Evolutionary conservation across 2,797 vertebrate genomes (phyloP).

Genomic region (Macropus fuliginosus): DNA sequence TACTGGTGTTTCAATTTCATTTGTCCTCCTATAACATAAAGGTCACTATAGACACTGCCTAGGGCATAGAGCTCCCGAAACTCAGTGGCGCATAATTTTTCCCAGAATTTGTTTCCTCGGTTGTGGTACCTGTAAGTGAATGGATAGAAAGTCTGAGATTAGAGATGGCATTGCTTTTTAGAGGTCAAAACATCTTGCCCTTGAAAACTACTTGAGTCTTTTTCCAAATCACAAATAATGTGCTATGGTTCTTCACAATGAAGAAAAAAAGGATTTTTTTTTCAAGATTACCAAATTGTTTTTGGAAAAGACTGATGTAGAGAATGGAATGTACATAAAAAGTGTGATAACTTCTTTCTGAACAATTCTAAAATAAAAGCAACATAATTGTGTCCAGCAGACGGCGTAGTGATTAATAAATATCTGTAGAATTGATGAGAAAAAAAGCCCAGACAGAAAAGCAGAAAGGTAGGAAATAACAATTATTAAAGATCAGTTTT

Average conservation of each 20-base stretch:
- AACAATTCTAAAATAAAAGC: slow-evolving; percentile 41
- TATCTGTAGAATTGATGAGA: not conserved
- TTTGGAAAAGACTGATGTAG: not conserved
- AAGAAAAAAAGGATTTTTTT: not conserved
- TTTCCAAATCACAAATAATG: slow-evolving; percentile 14
- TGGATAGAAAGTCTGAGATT: slow-evolving; percentile 57
- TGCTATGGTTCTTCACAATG: slow-evolving; percentile 7
- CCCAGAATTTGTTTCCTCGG: slow-evolving; percentile 93
- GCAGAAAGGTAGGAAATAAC: slow-evolving; percentile 6
- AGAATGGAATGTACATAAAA: slow-evolving; percentile 28
- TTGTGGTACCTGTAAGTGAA: slow-evolving; percentile 90
- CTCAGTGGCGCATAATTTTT: slow-evolving; percentile 91
- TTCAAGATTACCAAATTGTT: not conserved
- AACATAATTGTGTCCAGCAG: not conserved
- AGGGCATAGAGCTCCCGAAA: slow-evolving; percentile 95
- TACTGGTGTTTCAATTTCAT: slow-evolving; percentile 96
- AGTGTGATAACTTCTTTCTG: not conserved
- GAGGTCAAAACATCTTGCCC: not conserved
- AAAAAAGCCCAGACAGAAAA: not conserved
- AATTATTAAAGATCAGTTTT: not conserved
- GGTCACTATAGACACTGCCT: slow-evolving; percentile 88
- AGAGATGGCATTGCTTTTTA: slow-evolving; percentile 28
- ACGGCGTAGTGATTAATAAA: not conserved
- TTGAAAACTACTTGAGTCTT: slow-evolving; percentile 28
- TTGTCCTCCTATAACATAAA: slow-evolving; percentile 95